Evolutionary conservation across 2,797 vertebrate genomes (phyloP).

Genomic region (Macrochelys suwanniensis): DNA sequence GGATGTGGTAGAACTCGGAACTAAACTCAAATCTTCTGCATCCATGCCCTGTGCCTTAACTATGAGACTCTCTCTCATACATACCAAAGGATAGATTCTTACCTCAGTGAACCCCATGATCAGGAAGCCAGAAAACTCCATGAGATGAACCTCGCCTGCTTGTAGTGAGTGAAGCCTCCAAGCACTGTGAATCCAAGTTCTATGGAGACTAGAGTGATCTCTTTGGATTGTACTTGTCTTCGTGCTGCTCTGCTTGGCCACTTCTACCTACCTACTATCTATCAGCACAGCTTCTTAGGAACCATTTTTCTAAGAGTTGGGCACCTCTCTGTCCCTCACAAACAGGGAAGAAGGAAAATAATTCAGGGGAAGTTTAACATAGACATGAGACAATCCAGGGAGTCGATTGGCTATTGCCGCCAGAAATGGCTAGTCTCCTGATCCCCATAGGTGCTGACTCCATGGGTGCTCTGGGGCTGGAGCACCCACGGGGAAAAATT

Average conservation of each 20-base stretch:
- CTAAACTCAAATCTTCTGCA: neutral
- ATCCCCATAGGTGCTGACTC: neutral
- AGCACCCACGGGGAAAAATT: too few species aligned
- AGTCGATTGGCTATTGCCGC: accelerated
- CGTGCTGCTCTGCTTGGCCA: neutral
- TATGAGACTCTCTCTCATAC: neutral
- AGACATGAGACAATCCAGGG: accelerated
- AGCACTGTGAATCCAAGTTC: accelerated
- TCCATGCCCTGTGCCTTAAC: neutral
- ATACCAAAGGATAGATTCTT: neutral
- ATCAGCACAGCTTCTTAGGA: neutral
- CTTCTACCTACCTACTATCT: neutral
- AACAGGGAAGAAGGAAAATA: neutral
- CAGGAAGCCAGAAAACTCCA: neutral
- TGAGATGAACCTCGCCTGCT: neutral
- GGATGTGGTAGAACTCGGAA: neutral
- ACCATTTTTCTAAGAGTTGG: neutral
- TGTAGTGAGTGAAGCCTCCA: neutral
- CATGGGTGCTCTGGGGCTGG: too few species aligned
- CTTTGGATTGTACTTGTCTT: accelerated
- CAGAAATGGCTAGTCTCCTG: neutral
- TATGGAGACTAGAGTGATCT: accelerated
- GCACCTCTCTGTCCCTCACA: neutral
- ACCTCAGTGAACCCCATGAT: neutral
- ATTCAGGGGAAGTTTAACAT: neutral